Conservation (phyloP, 1,140 invertebrate species). For the Platyscapa corneri region DNA sequence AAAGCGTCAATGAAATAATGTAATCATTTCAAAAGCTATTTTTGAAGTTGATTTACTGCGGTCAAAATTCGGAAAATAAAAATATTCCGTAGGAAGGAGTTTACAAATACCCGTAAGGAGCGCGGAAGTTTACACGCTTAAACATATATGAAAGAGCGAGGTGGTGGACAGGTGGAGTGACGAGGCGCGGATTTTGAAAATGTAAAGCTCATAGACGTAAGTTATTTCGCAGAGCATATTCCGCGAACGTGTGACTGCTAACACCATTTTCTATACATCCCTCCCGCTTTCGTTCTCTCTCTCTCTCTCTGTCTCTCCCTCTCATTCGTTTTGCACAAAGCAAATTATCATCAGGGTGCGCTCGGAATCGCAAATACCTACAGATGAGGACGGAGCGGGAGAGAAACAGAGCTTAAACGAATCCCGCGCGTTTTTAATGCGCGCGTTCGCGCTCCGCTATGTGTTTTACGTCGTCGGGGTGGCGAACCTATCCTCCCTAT, state of each 20-base stretch:
- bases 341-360: constrained; percentile 48
- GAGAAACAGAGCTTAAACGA: constrained; percentile 17
- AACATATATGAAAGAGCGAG: no score
- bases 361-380: constrained; percentile 33
- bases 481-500: constrained; percentile 62
- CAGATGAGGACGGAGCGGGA: constrained; percentile 23
- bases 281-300: not conserved
- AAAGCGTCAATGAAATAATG: no score
- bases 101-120: no score
- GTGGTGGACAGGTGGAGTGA: no score
- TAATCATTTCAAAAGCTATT: no score
- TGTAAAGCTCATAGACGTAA: constrained; percentile 5
- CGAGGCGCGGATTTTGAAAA: not conserved
- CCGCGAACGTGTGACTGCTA: constrained; percentile 2
- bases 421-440: constrained; percentile 60
- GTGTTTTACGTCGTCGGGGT: constrained; percentile 67
- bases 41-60: no score
- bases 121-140: no score
- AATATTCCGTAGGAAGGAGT: no score
- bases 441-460: constrained; percentile 59
- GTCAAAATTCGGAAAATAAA: no score
- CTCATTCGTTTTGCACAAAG: not conserved
- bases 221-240: constrained; percentile 20
- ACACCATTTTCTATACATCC: not conserved
- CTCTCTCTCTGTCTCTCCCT: not conserved